Base-by-base conservation (phyloP, 2,113 vertebrate genomes). In the Grammomys dolichurus region DNA sequence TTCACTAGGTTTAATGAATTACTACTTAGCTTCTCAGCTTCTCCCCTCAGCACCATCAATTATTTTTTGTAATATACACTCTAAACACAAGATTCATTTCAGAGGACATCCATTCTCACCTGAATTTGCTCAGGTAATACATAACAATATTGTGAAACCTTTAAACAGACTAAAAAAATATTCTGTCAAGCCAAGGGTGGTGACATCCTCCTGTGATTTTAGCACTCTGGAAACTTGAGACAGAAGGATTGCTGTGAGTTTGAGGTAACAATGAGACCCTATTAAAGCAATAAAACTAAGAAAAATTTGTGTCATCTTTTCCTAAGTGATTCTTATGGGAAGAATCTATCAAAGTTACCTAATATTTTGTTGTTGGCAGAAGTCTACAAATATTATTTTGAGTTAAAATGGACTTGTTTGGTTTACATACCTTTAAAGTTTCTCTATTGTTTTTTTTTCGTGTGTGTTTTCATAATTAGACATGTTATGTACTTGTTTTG, bases 381-480 rank as follows among this genome's bases (percentile, higher is more conserved):
- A 90, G 31, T 58, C 28, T 19, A 51, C 10, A 72, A 33, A 85
- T 48, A 36, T 85, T 78, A 75, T 70, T 69, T 94, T 60, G 65
- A 13, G 65, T 86, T 80, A 94, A 51, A 94, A 63, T 63, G 89
- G 22, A 33, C 51, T 89, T 77, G 28, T 69, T 93, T 86, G 43
- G 28, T 75, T 78, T 87, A 22, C 17, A 28, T 72, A 81, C 87
- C 36, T 95, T 89, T 72, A 93, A 94, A 90, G 77, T 28, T 84
- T 86, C 20, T 89, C 78, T 69, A 63, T 92, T 94, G 16, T 89
- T 96, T 96, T 67, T 10, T 96, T 96, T 67, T 7, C 54, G 40
- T 48, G 16, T 94, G 48, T 91, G 10, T 51, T 97, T 4, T 88
- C 87, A 56, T 87, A 85, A 86, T 58, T 88, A 73, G 36, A 91